Conservation (phyloP, 2,888 invertebrate species). For the Xestia xanthographa region DNA sequence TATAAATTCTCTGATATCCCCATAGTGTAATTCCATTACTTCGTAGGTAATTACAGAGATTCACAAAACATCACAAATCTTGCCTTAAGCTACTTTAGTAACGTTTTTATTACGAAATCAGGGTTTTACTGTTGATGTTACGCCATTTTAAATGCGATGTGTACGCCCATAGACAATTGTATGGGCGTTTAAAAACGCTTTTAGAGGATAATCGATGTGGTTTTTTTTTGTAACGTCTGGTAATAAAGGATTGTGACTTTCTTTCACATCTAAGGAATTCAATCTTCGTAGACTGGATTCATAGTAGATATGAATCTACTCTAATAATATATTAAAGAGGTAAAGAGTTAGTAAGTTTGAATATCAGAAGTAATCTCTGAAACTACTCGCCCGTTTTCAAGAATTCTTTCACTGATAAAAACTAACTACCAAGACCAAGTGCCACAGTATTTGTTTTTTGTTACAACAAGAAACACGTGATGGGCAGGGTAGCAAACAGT, state of each 20-base stretch:
- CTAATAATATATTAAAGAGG: neutral
- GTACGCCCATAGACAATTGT: conserved; percentile 8
- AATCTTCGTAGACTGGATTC: neutral
- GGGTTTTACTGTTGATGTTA: conserved; percentile 37
- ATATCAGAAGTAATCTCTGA: neutral
- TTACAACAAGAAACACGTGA: neutral
- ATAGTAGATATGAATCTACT: neutral
- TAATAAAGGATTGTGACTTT: neutral
- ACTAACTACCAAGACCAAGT: neutral
- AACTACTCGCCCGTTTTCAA: neutral
- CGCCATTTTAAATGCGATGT: conserved; percentile 27
- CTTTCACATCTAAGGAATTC: neutral
- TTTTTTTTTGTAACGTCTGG: neutral
- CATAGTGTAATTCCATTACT: conserved; percentile 26
- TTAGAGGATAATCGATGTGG: conserved; percentile 1
- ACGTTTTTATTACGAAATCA: conserved; percentile 49
- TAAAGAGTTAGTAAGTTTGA: neutral
- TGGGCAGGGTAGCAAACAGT: neutral
- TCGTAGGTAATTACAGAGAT: conserved; percentile 39
- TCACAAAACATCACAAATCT: conserved; percentile 42
- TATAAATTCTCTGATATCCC: conserved; percentile 15
- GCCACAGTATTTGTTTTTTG: neutral
- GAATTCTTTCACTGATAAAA: neutral
- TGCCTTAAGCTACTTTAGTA: conserved; percentile 6
- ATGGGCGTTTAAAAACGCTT: conserved; percentile 26